These are phyloP conservation scores for Lagopus muta DNA, from an alignment of 2,113 vertebrate species.

Conservation along the genomic window DNA sequence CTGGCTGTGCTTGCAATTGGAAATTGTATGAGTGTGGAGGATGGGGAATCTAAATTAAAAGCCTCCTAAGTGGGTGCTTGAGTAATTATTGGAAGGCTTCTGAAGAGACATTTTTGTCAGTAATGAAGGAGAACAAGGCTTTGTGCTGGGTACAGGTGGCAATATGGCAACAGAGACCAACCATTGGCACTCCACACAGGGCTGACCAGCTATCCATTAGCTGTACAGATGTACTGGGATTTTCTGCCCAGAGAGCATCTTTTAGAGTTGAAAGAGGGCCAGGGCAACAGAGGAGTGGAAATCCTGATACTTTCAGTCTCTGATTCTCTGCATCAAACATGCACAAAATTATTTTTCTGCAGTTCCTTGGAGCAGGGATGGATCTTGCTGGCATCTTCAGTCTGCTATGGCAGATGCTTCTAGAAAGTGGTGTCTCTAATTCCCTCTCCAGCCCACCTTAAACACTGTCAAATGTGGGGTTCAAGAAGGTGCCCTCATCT, in stretches of 20 bases:
- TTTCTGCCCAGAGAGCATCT: not conserved
- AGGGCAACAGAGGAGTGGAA: not conserved
- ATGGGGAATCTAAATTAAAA: conserved; percentile 55
- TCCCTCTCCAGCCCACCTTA: not conserved
- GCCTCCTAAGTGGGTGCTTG: conserved; percentile 59
- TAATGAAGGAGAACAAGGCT: conserved; percentile 48
- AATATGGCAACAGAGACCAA: not conserved
- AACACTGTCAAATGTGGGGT: not conserved
- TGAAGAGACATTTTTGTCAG: conserved; percentile 55
- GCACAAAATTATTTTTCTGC: not conserved
- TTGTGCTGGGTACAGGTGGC: conserved; percentile 29
- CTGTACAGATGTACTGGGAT: not conserved
- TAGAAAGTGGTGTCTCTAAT: not conserved
- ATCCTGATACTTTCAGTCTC: not conserved
- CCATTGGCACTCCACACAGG: not conserved
- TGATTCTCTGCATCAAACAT: not conserved
- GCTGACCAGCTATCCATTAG: not conserved
- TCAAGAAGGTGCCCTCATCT: not conserved
- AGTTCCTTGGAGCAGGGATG: not conserved
- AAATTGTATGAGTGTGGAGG: not conserved
- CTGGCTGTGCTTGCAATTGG: not conserved
- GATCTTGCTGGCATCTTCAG: not conserved
- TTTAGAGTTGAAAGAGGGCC: not conserved
- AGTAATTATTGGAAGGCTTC: conserved; percentile 54
- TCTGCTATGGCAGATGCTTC: not conserved